phyloP scores from a whole-genome alignment of 2,888 invertebrate species.

The Melipona beecheii region DNA sequence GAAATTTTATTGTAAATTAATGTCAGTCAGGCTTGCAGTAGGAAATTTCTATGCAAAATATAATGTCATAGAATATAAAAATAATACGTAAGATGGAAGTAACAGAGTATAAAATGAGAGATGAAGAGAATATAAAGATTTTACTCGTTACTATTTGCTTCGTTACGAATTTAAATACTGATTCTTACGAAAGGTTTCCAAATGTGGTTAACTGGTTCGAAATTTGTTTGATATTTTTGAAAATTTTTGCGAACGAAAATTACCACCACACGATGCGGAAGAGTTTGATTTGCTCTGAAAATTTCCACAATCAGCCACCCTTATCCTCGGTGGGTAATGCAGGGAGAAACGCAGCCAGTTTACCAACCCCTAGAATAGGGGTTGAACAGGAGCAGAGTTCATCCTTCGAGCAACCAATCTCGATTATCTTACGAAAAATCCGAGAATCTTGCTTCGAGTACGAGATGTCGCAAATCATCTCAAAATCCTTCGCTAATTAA shows the following conservation, averaged over 20 bases:
- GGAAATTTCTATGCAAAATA: neutral
- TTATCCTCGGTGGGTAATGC: slow-evolving; percentile 79
- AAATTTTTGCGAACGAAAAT: slow-evolving; percentile 39
- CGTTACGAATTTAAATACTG: neutral
- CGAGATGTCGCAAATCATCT: slow-evolving; percentile 46
- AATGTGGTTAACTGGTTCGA: no score
- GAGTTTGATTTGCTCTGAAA: slow-evolving; percentile 67
- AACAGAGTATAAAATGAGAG: no score
- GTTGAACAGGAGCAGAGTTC: slow-evolving; percentile 28
- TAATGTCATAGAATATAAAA: no score
- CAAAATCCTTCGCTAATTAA: no score
- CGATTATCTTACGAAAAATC: slow-evolving; percentile 51
- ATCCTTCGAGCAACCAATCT: slow-evolving; percentile 37
- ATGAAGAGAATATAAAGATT: no score
- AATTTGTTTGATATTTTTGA: slow-evolving; percentile 1
- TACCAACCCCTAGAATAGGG: slow-evolving; percentile 72
- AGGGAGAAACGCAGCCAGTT: slow-evolving; percentile 62
- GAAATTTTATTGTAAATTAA: neutral
- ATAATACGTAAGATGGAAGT: no score
- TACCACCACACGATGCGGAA: slow-evolving; percentile 78
- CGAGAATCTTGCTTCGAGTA: neutral
- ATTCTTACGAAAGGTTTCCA: neutral
- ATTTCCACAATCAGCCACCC: slow-evolving; percentile 59
- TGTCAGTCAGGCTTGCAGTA: neutral
- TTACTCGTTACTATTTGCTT: neutral